A percentile compares a stretch with the other conserved stretches of the same genome.
phyloP scores from a whole-genome alignment of 2,888 invertebrate genomes.

The Lasiommata megera region DNA sequence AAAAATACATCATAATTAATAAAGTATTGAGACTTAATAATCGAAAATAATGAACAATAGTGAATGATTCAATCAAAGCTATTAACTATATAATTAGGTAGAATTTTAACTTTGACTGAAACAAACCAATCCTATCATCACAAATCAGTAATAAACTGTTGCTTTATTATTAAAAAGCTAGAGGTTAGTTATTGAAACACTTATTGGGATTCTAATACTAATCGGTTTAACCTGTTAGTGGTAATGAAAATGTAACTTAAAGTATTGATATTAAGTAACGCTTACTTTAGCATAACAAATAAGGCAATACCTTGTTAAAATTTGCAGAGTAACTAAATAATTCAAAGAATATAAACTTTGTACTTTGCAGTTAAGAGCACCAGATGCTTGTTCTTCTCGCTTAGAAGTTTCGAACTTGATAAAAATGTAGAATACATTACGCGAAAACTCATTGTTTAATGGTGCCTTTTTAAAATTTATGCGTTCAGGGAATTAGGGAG shows the following conservation, averaged over 20 bases:
- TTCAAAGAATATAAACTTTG: slow-evolving; percentile 27
- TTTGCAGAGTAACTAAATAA: slow-evolving; percentile 22
- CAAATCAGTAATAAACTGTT: too few species aligned
- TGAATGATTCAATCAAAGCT: too few species aligned
- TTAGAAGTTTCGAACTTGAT: slow-evolving; percentile 29
- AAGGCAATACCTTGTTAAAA: slow-evolving; percentile 10
- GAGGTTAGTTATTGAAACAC: too few species aligned
- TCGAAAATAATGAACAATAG: too few species aligned
- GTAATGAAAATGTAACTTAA: neutral
- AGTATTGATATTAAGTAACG: neutral
- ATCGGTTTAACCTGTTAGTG: too few species aligned
- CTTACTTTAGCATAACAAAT: neutral
- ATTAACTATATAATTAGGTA: too few species aligned
- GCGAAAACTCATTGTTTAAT: slow-evolving; percentile 26
- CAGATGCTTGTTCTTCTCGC: slow-evolving; percentile 26
- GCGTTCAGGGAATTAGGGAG: slow-evolving; percentile 19
- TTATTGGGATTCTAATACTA: too few species aligned
- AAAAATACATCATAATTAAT: too few species aligned
- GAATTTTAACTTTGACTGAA: too few species aligned
- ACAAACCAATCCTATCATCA: too few species aligned
- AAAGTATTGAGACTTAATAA: too few species aligned
- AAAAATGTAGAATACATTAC: slow-evolving; percentile 31
- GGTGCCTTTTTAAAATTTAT: slow-evolving; percentile 27
- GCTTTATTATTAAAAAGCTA: too few species aligned
- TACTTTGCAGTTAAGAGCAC: slow-evolving; percentile 28